Evolutionary conservation across 2,113 vertebrate genomes (phyloP), one percentile per base, ranked within the genome.

Genomic region (Ctenodactylus gundi): DNA sequence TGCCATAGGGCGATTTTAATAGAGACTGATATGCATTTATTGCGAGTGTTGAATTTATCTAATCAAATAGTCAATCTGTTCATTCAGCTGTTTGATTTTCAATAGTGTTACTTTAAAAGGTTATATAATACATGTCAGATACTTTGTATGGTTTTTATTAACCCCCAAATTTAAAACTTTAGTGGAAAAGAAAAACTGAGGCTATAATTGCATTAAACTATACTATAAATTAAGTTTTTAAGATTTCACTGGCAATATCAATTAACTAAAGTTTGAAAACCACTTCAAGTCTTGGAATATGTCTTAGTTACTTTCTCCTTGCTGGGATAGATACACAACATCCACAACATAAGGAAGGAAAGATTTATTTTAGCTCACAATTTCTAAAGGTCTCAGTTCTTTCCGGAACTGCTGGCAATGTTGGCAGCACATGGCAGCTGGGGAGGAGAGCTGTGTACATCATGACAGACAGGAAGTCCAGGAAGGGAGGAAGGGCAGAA

Each of bases 211-310:
- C 27, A n/a, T 91, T 86, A 91, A 60, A 70, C 14, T 57, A 29
- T 83, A 25, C 12, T 88, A 21, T 75, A 82, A 85, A 77, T 86
- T 85, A 44, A 68, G 8, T 87, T 82, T 84, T 34, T 18, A 86
- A 91, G 44, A 60, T 39, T 36, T 0, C 51, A 68, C 11, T 89
- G 64, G 34, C 80, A 94, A 39, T 12, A 25, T 44, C 51, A 65
- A 58, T 84, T 70, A 90, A 93, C 84, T 86, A 68, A 89, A 85
- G 29, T 75, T 80, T 85, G 51, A 91, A 92, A 88, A n/a, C 4
- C 65, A 81, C 73, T 73, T 96, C 36, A 76, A 44, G 1, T 46
- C 46, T 88, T 87, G 72, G 55, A 62, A 55, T 88, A 88, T n/a
- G n/a, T n/a, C n/a, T n/a, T n/a, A n/a, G n/a, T n/a, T n/a, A n/a